Evolutionary conservation across 2,113 vertebrate genomes (phyloP).

Genomic region (Colius striatus): DNA sequence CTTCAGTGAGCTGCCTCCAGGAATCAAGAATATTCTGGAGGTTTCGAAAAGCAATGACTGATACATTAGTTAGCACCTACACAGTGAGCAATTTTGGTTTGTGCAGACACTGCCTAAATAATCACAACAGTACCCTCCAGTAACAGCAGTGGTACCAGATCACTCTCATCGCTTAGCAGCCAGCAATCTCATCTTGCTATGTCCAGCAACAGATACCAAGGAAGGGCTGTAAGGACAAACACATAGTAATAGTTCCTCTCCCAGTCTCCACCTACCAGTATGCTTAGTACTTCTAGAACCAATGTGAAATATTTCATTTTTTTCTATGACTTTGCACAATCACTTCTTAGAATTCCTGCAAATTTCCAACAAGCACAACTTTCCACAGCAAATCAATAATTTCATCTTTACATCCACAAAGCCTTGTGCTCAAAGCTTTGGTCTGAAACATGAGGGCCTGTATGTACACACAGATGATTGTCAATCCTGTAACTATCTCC

Average conservation of each 20-base stretch:
- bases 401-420: not conserved
- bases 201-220: not conserved
- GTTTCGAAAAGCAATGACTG: not conserved
- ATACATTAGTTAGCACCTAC: not conserved
- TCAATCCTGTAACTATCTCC: not conserved
- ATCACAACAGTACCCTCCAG: not conserved
- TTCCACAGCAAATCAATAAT: not conserved
- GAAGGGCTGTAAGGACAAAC: not conserved
- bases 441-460: not conserved
- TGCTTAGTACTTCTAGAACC: not conserved
- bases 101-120: not conserved
- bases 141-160: not conserved
- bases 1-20: not conserved
- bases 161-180: not conserved
- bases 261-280: not conserved
- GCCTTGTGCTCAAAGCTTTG: not conserved
- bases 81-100: not conserved
- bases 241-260: not conserved
- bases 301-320: not conserved
- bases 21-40: not conserved
- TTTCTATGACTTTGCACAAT: not conserved
- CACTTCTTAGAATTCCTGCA: not conserved
- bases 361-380: not conserved
- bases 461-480: not conserved
- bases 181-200: not conserved